Conservation (phyloP, 2,113 vertebrate genomes). For the Rhagologus leucostigma region DNA sequence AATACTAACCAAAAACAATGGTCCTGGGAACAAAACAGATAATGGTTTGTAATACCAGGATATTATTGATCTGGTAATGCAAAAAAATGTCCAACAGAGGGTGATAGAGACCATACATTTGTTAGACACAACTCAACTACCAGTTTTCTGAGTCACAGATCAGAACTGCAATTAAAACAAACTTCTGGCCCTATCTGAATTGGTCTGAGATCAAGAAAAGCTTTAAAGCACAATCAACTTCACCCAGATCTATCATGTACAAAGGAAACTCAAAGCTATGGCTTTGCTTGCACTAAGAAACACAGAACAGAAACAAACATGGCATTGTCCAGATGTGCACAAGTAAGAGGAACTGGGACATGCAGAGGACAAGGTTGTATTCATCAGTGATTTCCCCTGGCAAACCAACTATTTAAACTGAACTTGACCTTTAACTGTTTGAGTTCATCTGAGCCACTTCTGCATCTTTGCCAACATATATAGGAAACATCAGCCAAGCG, state of each 20-base stretch:
- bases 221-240: neutral
- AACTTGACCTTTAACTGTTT: neutral
- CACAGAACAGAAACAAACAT: neutral
- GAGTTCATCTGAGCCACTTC: neutral
- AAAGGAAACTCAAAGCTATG: neutral
- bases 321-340: constrained; percentile 7
- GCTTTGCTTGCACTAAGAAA: neutral
- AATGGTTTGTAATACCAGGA: neutral
- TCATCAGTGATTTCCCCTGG: neutral
- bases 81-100: constrained; percentile 43
- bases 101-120: neutral
- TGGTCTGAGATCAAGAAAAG: neutral
- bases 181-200: neutral
- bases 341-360: neutral
- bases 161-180: neutral
- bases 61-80: neutral
- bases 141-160: neutral
- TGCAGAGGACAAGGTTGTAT: neutral
- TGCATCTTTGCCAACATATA: neutral
- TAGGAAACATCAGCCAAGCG: neutral
- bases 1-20: neutral
- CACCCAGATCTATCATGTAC: neutral
- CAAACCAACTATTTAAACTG: neutral
- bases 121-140: neutral
- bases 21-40: neutral